phyloP scores from a whole-genome alignment of 1,140 invertebrate species.

The Zaprionus africanus region DNA sequence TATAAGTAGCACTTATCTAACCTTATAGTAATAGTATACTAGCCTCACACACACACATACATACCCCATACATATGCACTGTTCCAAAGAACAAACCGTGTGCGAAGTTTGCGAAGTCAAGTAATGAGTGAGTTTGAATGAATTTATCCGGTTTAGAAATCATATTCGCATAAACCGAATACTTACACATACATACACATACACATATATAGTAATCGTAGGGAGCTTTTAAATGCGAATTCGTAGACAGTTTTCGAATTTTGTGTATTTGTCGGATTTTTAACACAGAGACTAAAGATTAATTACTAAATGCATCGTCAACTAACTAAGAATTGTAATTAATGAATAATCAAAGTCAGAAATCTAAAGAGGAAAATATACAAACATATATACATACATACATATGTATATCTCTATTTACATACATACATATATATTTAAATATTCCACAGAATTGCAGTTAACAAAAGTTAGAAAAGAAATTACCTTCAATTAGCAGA shows the following conservation, averaged over 20 bases:
- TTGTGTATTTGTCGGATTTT: conserved; percentile 4
- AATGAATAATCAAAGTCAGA: conserved; percentile 3
- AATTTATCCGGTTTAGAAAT: conserved; percentile 51
- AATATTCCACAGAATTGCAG: conserved; percentile 7
- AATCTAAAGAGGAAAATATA: neutral
- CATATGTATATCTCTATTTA: neutral
- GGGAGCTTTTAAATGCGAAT: conserved; percentile 22
- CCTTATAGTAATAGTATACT: conserved; percentile 9
- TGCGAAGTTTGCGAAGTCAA: conserved; percentile 35
- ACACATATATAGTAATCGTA: conserved; percentile 20
- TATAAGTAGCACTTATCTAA: conserved; percentile 37
- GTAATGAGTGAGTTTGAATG: conserved; percentile 58
- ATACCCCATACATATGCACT: conserved; percentile 46
- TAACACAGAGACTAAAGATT: conserved; percentile 3
- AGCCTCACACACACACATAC: neutral
- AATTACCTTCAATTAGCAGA: conserved; percentile 46
- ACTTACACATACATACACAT: neutral
- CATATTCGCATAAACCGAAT: conserved; percentile 2
- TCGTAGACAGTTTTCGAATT: neutral
- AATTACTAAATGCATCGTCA: neutral
- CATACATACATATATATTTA: neutral
- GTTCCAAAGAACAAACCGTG: conserved; percentile 55
- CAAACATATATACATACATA: conserved; percentile 3
- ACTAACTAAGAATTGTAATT: conserved; percentile 8
- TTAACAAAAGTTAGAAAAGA: conserved; percentile 17